A percentile compares a stretch with the other conserved stretches of the same genome.
These are phyloP conservation scores for Rhinolophus ferrumequinum DNA, from an alignment of 2,113 vertebrate species.

Conservation along the genomic window DNA sequence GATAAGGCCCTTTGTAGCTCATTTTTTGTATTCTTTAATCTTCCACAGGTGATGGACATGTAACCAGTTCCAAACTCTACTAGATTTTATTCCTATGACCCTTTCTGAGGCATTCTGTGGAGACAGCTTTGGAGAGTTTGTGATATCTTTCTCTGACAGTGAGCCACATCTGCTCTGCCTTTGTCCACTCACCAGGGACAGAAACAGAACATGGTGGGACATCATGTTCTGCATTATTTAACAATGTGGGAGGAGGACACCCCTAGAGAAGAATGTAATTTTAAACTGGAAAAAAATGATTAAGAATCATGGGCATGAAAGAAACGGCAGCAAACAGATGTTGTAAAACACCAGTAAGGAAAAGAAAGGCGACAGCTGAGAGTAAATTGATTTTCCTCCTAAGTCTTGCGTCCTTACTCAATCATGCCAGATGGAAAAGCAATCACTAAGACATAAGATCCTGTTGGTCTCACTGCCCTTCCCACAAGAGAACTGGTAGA, in stretches of 20 bases:
- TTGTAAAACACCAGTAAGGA: constrained; percentile 60
- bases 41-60: rapidly evolving
- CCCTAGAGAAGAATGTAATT: constrained; percentile 53
- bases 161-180: constrained; percentile 40
- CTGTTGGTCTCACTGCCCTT: constrained; percentile 53
- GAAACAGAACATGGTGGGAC: constrained; percentile 9
- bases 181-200: constrained; percentile 63
- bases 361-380: constrained; percentile 52
- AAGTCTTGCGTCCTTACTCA: constrained; percentile 24
- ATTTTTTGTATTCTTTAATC: neutral
- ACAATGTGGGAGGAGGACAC: neutral
- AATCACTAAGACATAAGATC: constrained; percentile 58
- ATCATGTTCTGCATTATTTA: constrained; percentile 61
- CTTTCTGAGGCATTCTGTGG: neutral
- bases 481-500: constrained; percentile 43
- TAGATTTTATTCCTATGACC: neutral
- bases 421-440: constrained; percentile 69
- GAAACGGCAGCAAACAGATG: constrained; percentile 62
- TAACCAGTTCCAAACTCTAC: neutral
- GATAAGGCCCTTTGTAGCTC: neutral
- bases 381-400: constrained; percentile 62
- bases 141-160: neutral
- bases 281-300: constrained; percentile 54
- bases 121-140: neutral
- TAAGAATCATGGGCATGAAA: constrained; percentile 34